Conservation (phyloP, 2,797 vertebrate genomes). For the Danio tinwini region DNA sequence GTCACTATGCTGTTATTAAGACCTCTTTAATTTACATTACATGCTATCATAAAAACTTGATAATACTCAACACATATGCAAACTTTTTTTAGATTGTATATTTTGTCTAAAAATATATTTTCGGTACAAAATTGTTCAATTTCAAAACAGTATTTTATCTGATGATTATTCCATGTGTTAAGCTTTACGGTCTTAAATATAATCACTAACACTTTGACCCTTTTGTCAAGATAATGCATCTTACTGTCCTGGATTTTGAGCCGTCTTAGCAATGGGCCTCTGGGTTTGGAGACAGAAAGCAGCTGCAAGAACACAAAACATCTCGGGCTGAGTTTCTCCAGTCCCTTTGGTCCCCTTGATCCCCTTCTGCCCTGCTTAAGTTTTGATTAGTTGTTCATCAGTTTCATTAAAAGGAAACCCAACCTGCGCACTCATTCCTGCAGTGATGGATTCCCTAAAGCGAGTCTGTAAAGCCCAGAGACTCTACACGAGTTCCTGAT, state of each 20-base stretch:
- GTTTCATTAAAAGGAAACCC: slow-evolving; percentile 76
- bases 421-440: slow-evolving; percentile 66
- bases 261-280: slow-evolving; percentile 23
- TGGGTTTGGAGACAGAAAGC: slow-evolving; percentile 39
- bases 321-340: slow-evolving; percentile 43
- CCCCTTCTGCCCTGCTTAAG: slow-evolving; percentile 45
- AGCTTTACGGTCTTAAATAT: background rate
- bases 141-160: background rate
- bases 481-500: slow-evolving; percentile 59
- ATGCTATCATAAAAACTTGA: background rate
- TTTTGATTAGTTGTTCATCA: slow-evolving; percentile 73
- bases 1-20: too few species aligned
- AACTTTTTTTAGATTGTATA: background rate
- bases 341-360: slow-evolving; percentile 32
- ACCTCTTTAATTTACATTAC: too few species aligned
- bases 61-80: background rate
- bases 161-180: background rate
- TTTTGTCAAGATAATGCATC: slow-evolving; percentile 25
- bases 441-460: slow-evolving; percentile 67
- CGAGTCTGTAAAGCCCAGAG: slow-evolving; percentile 67
- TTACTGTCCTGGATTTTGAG: slow-evolving; percentile 39
- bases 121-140: background rate
- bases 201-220: background rate
- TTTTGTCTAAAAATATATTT: too few species aligned
- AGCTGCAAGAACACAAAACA: slow-evolving; percentile 41